Percentiles rank a stretch among this genome's conserved stretches.
Conservation (phyloP, 2,888 invertebrate genomes). For the Operophtera brumata region DNA sequence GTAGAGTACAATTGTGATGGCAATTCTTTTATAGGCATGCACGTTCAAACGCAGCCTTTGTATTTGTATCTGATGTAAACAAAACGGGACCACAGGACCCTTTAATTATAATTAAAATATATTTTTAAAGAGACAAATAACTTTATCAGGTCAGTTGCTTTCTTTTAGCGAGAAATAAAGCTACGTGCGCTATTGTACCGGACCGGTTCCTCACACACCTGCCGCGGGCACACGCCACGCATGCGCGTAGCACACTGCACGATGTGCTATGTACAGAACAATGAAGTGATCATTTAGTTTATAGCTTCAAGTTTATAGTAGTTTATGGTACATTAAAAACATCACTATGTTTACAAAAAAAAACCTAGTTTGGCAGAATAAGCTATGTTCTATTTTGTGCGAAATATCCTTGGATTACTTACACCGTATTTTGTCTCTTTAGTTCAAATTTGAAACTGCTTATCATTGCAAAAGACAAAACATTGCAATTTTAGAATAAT, state of each 20-base stretch:
- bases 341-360: too few species aligned
- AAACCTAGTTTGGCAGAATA: too few species aligned
- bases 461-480: too few species aligned
- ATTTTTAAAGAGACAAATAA: conserved; percentile 17
- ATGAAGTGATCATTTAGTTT: background rate
- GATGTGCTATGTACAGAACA: conserved; percentile 8
- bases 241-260: conserved; percentile 45
- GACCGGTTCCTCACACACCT: conserved; percentile 65
- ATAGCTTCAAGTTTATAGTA: background rate
- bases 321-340: too few species aligned
- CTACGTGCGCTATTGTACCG: conserved; percentile 29
- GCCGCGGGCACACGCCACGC: conserved; percentile 75
- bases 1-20: too few species aligned
- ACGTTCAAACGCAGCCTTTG: background rate
- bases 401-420: too few species aligned
- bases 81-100: conserved; percentile 3
- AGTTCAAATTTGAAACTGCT: too few species aligned
- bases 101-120: conserved; percentile 20
- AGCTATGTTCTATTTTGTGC: too few species aligned
- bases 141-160: conserved; percentile 23
- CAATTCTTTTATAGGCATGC: background rate
- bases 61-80: conserved; percentile 4
- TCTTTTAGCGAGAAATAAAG: conserved; percentile 5
- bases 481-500: too few species aligned
- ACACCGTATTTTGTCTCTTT: too few species aligned